These are phyloP conservation scores for Urechis unicinctus DNA, from an alignment of 2,888 invertebrate genomes.

Conservation along the genomic window DNA sequence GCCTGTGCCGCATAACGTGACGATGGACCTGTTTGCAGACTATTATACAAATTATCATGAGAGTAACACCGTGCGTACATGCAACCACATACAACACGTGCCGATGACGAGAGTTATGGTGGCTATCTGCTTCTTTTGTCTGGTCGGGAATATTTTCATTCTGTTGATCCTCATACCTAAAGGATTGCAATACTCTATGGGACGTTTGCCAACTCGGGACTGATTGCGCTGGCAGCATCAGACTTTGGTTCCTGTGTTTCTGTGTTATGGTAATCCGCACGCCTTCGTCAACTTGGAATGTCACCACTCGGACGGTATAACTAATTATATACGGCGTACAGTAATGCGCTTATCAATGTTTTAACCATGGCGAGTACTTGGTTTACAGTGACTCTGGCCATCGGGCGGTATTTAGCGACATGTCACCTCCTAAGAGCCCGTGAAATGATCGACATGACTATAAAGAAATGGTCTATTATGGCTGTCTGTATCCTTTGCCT, in stretches of 20 bases:
- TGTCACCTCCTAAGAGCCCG: constrained; percentile 45
- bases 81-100: too few species aligned
- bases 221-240: constrained; percentile 42
- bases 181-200: constrained; percentile 32
- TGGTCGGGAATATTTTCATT: constrained; percentile 39
- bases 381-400: constrained; percentile 47
- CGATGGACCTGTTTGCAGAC: too few species aligned
- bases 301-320: neutral
- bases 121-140: constrained; percentile 54
- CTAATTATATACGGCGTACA: constrained; percentile 30
- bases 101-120: constrained; percentile 48
- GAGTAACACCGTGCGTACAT: too few species aligned
- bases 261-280: constrained; percentile 36
- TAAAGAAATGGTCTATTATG: constrained; percentile 34
- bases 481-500: constrained; percentile 16
- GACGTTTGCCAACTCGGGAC: constrained; percentile 43
- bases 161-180: constrained; percentile 39
- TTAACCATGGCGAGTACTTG: constrained; percentile 45
- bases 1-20: too few species aligned
- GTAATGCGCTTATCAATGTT: constrained; percentile 36
- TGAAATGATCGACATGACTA: constrained; percentile 35
- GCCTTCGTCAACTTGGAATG: constrained; percentile 22
- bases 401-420: constrained; percentile 43
- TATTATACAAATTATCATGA: too few species aligned
- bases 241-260: constrained; percentile 43